Percentiles rank a stretch among this genome's conserved stretches.
phyloP scores from a whole-genome alignment of 2,113 vertebrate genomes.

The Myxocyprinus asiaticus region DNA sequence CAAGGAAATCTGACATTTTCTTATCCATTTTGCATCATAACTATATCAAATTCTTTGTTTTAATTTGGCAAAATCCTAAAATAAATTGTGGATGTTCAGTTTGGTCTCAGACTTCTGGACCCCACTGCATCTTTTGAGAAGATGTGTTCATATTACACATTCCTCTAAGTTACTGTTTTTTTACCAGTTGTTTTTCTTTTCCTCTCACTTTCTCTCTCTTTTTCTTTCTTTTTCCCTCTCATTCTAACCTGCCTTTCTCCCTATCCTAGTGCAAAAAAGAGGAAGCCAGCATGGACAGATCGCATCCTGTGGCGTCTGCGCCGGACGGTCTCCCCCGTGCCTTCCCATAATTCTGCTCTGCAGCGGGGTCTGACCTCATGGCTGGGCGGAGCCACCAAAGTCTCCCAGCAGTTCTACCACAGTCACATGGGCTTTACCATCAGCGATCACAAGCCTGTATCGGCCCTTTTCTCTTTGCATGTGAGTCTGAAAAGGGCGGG shows the following conservation, averaged over 20 bases:
- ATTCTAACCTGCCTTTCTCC: no score
- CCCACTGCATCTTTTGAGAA: no score
- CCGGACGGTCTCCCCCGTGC: slow-evolving; percentile 71
- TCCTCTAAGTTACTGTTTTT: background rate
- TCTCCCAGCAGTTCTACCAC: slow-evolving; percentile 86
- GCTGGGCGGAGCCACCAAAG: slow-evolving; percentile 76
- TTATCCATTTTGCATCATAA: no score
- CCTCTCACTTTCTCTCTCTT: no score
- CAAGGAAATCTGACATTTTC: no score
- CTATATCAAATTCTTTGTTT: no score
- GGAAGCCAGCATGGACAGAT: slow-evolving; percentile 98
- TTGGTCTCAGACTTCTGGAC: no score
- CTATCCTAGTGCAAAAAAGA: slow-evolving; percentile 85
- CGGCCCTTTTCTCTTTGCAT: slow-evolving; percentile 86
- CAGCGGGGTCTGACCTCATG: slow-evolving; percentile 74
- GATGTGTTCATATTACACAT: no score
- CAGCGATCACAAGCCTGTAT: slow-evolving; percentile 97
- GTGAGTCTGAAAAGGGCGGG: slow-evolving; percentile 70
- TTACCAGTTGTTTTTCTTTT: no score
- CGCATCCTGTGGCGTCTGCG: slow-evolving; percentile 96
- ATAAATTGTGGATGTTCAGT: no score
- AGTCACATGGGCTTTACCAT: slow-evolving; percentile 94
- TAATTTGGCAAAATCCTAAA: no score
- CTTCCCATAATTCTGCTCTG: slow-evolving; percentile 73
- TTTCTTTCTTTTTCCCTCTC: no score